These are phyloP conservation scores for Pongo abelii DNA, from an alignment of 2,113 vertebrate species.

Conservation along the genomic window DNA sequence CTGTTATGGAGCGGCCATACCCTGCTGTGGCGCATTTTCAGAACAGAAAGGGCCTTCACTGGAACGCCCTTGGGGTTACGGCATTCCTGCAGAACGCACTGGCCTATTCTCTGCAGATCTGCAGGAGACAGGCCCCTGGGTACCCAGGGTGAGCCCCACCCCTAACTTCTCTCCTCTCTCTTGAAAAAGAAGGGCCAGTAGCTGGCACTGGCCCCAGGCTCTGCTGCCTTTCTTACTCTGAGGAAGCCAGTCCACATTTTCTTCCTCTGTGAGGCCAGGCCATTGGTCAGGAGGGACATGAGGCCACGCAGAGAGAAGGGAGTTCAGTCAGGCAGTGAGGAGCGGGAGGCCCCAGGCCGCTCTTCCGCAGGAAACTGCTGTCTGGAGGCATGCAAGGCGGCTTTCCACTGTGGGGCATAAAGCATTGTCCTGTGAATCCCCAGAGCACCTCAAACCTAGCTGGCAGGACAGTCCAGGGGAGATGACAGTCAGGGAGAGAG, in stretches of 20 bases:
- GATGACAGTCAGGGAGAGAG: no score
- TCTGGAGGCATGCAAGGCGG: neutral
- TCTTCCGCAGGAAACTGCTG: neutral
- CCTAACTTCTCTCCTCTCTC: neutral
- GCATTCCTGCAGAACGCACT: neutral
- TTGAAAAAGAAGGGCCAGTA: neutral
- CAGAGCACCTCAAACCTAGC: neutral
- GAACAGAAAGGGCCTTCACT: neutral
- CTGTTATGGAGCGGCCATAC: neutral
- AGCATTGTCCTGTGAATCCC: neutral
- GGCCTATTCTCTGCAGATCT: neutral
- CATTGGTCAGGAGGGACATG: neutral
- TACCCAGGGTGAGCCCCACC: neutral
- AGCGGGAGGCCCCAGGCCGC: accelerated
- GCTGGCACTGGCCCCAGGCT: neutral
- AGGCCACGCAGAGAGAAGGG: neutral
- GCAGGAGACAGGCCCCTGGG: neutral
- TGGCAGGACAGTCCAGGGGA: neutral
- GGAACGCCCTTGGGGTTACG: neutral
- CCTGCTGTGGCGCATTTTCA: neutral
- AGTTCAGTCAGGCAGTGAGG: neutral
- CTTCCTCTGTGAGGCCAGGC: neutral
- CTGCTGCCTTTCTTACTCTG: neutral
- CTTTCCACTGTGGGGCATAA: neutral
- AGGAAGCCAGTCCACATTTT: neutral